A percentile compares a stretch with the other conserved stretches of the same genome.
Conservation (phyloP, 1,140 invertebrate species). For the Olivierus martensii region DNA sequence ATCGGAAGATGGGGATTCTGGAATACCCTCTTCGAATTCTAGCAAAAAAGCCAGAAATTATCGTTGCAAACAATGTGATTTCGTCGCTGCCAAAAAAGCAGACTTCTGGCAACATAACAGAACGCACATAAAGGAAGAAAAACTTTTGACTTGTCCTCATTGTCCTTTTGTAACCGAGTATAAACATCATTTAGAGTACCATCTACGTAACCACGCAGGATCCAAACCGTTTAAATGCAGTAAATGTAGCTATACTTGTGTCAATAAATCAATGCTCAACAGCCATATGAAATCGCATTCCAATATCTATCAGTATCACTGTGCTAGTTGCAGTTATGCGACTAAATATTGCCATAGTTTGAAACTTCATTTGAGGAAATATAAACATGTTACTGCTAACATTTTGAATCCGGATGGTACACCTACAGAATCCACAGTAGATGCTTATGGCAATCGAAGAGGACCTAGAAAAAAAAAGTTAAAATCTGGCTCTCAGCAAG, state of each 20-base stretch:
- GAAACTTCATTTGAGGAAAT: slow-evolving; percentile 89
- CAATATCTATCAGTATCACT: slow-evolving; percentile 90
- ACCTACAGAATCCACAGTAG: slow-evolving; percentile 71
- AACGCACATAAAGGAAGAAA: slow-evolving; percentile 85
- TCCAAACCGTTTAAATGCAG: slow-evolving; percentile 94
- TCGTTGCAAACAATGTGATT: slow-evolving; percentile 84
- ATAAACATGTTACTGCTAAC: slow-evolving; percentile 68
- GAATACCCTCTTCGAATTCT: not conserved
- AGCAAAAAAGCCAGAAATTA: slow-evolving; percentile 36
- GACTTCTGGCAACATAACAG: slow-evolving; percentile 82
- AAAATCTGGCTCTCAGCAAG: not conserved
- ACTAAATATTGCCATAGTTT: slow-evolving; percentile 97
- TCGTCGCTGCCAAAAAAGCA: slow-evolving; percentile 66
- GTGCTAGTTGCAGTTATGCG: slow-evolving; percentile 86
- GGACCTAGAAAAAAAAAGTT: slow-evolving; percentile 52
- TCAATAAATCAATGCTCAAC: slow-evolving; percentile 99
- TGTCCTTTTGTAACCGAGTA: slow-evolving; percentile 97
- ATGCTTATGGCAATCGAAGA: slow-evolving; percentile 73
- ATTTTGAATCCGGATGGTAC: slow-evolving; percentile 76
- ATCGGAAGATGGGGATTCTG: not conserved
- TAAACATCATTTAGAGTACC: slow-evolving; percentile 97
- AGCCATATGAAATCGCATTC: slow-evolving; percentile 98
- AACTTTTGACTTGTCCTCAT: slow-evolving; percentile 73
- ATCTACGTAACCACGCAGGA: slow-evolving; percentile 85
- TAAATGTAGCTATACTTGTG: slow-evolving; percentile 83